A percentile compares a stretch with the other conserved stretches of the same genome.
These are phyloP conservation scores for Myotis planiceps DNA, from an alignment of 2,797 vertebrate genomes.

Conservation along the genomic window DNA sequence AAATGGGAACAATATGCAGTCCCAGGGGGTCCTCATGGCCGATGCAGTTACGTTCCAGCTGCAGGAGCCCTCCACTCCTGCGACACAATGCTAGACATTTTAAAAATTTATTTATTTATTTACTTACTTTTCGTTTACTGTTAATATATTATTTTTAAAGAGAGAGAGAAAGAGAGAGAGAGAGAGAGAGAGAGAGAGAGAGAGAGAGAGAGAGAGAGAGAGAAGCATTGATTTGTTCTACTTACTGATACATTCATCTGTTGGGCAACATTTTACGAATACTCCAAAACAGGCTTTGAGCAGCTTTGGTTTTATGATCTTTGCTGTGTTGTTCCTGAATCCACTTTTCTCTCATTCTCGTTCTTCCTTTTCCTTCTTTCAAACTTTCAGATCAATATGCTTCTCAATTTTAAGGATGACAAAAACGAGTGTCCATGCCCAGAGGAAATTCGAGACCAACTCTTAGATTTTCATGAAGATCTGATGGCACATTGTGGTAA, in stretches of 20 bases:
- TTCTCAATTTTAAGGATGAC: slow-evolving; percentile 96
- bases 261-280: neutral
- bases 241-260: neutral
- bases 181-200: neutral
- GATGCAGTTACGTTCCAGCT: rapidly evolving
- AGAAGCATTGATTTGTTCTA: neutral
- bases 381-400: slow-evolving; percentile 94
- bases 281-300: neutral
- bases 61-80: neutral
- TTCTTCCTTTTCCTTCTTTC: slow-evolving; percentile 26
- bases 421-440: slow-evolving; percentile 97
- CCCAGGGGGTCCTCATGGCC: neutral
- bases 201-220: neutral
- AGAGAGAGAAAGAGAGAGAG: neutral
- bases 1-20: neutral
- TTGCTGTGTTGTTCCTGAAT: neutral
- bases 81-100: neutral
- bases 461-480: slow-evolving; percentile 96
- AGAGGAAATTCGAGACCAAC: slow-evolving; percentile 93
- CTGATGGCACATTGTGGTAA: slow-evolving; percentile 97
- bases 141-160: neutral
- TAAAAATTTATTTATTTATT: neutral
- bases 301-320: neutral
- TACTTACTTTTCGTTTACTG: neutral
- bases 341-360: neutral